phyloP scores from a whole-genome alignment of 2,888 invertebrate species.

The Icerya purchasi region DNA sequence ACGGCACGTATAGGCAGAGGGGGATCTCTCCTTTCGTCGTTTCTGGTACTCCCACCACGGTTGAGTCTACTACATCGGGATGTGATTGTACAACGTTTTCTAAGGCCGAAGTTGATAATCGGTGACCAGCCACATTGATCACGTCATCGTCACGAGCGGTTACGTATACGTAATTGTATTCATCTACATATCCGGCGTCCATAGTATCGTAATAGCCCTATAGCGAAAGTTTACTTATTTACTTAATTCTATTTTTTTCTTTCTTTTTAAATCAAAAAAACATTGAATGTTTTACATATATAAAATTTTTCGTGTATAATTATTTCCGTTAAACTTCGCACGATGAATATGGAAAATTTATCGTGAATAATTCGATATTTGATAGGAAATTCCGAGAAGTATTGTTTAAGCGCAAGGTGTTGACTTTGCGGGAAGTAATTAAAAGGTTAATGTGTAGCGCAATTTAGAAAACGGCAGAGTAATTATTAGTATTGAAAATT shows the following conservation, averaged over 20 bases:
- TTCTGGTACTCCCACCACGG: constrained; percentile 78
- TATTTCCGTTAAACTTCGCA: background rate
- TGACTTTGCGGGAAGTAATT: no score
- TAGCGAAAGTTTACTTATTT: background rate
- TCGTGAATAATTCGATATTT: no score
- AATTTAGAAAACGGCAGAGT: no score
- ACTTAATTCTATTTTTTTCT: background rate
- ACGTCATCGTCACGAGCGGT: constrained; percentile 84
- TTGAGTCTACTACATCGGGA: constrained; percentile 62
- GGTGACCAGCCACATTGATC: constrained; percentile 85
- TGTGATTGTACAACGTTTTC: constrained; percentile 80
- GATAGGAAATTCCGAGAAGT: no score
- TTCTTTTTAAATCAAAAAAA: background rate
- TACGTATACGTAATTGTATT: constrained; percentile 65
- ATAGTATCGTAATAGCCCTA: constrained; percentile 84
- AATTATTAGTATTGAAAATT: no score
- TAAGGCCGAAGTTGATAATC: constrained; percentile 67
- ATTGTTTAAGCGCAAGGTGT: no score
- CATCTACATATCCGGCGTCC: constrained; percentile 76
- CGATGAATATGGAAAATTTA: no score
- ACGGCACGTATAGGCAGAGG: constrained; percentile 61
- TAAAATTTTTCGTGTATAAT: background rate
- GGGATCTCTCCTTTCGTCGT: constrained; percentile 76
- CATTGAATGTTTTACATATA: background rate
- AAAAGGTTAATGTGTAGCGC: no score